Base-by-base conservation (phyloP, 1,140 invertebrate genomes). In the Varroa destructor region DNA sequence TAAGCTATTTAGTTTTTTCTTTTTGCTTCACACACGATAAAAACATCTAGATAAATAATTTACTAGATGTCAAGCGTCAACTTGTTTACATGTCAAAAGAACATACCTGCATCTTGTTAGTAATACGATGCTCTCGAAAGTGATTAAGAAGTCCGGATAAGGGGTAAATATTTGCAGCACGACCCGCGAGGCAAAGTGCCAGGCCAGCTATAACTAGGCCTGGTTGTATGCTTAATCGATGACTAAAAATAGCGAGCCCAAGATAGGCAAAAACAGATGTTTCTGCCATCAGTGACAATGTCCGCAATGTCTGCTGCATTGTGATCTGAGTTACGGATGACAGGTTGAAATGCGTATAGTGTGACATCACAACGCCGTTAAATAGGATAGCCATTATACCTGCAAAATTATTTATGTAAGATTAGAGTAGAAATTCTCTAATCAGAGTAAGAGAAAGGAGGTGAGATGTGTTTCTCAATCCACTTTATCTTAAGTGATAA, bases 301-400 rank as follows among this genome's bases (percentile, higher is more conserved):
- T 98, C 78, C 96, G 85, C 85, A 99, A 94, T 1, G 94, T 97
- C 81, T 98, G 94, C 79, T 98, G 94, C 87, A 99, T 96, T 1
- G 95, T 98, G 6, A 99, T 96, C 82, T 99, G 95, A 12, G 95
- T 96, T 3, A 99, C 89, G 36, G 95, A 96, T 1, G 95, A 98
- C 14, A 99, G 81, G 81, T 99, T 99, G 76, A 92, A 94, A 84
- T 99, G 96, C 25, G 95, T 98, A 77, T 99, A 99, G 80, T 99
- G 96, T 0, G 94, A 97, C 96, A 99, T 99, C 0, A 97, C 93
- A 78, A 99, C 93, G 1, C 95, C 96, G 83, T 93, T 96, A 79
- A 98, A 97, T 73, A 99, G 81, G 77, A 99, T 99, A 14, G 96
- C 94, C 96, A 99, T 99, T 56, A 99, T 99, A 73, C 93, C 92